Conservation (phyloP, 2,888 invertebrate species). For the Oligia fasciuncula region DNA sequence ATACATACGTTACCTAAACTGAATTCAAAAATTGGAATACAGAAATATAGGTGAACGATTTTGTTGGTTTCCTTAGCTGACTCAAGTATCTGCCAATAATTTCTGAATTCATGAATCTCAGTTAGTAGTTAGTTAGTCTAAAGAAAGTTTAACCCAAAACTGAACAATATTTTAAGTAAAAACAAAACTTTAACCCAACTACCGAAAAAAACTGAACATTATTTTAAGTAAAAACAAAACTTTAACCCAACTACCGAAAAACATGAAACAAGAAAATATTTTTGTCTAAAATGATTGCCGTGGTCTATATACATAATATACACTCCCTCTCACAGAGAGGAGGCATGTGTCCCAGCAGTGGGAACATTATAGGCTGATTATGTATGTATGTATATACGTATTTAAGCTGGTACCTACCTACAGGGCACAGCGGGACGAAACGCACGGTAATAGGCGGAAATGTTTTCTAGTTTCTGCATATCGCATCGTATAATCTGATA, state of each 20-base stretch:
- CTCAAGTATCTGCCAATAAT: background rate
- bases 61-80: background rate
- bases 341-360: too few species aligned
- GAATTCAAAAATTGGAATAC: constrained; percentile 23
- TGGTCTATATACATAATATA: background rate
- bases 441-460: background rate
- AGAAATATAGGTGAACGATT: constrained; percentile 16
- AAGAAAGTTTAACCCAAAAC: too few species aligned
- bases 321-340: too few species aligned
- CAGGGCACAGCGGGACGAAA: background rate
- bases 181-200: too few species aligned
- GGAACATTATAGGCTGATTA: too few species aligned
- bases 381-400: background rate
- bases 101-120: constrained; percentile 3
- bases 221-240: too few species aligned
- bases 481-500: background rate
- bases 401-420: background rate
- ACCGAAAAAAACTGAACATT: too few species aligned
- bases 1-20: constrained; percentile 19
- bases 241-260: background rate
- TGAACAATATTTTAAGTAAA: background rate
- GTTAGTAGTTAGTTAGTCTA: background rate
- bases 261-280: background rate
- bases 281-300: background rate
- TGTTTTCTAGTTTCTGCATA: background rate